Base-by-base conservation (phyloP, 2,113 vertebrate genomes). In the Vimba vimba region DNA sequence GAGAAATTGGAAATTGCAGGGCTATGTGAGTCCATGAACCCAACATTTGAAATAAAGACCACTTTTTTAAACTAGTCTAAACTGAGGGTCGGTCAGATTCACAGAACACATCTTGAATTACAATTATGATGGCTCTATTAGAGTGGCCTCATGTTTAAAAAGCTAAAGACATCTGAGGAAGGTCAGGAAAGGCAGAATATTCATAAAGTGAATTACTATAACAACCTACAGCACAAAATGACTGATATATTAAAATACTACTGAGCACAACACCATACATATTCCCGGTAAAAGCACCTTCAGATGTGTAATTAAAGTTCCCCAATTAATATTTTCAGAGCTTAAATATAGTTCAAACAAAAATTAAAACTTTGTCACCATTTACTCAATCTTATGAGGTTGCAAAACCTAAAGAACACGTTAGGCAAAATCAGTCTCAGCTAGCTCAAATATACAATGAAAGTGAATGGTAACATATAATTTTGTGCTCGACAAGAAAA, bases 11-110 rank as follows among this genome's bases (percentile, higher is more conserved):
- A 36, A 85, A 79, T 10, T 68, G 25, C 88, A 87, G 73, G 60
- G 82, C 77, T 85, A 87, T 36, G 36, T 19, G 52, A 87, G 83
- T 89, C 82, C 85, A 86, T 57, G 12, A 59, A 55, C 27, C 75
- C 8, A 81, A 33, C 68, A 55, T 81, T 23, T 55, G 27, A 82
- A 82, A 69, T 33, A 82, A 69, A 82, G 21, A 83, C 59, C 30
- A 83, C 23, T 88, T 79, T 30, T 83, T 45, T 13, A 73, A 30
- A 60, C 12, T 33, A 43, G 36, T 52, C 13, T 17, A 1, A 60
- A 68, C 21, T 17, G 3, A 60, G 47, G 23, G 21, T 36, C 36
- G 9, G 60, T 68, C 6, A 4, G 17, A 55, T 23, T 25, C 3
- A 27, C 59, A 60, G 10, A 57, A 52, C 1, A 13, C 15, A 60